Conservation (phyloP, 2,113 vertebrate species). For the Crocuta crocuta region DNA sequence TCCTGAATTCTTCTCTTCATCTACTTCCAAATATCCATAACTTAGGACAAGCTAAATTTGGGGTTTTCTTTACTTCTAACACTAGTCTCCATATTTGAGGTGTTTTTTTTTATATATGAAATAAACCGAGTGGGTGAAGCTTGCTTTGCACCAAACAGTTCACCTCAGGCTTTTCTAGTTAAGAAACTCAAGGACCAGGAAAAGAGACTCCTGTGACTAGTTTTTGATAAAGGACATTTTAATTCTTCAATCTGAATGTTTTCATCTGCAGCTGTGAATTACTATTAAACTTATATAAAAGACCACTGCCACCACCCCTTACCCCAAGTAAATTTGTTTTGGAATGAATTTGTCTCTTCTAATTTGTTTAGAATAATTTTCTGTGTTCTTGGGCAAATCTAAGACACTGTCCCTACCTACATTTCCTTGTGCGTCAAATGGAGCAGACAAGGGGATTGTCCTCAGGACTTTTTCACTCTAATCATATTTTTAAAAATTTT, state of each 20-base stretch:
- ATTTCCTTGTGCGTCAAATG: not conserved
- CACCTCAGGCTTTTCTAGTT: not conserved
- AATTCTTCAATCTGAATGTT: not conserved
- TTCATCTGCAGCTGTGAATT: not conserved
- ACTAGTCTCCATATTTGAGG: not conserved
- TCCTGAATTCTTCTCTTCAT: not conserved
- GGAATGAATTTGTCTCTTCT: not conserved
- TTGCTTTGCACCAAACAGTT: conserved; percentile 26
- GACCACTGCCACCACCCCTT: not conserved
- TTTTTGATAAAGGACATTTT: conserved; percentile 28
- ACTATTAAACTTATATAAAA: not conserved
- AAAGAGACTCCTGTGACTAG: not conserved
- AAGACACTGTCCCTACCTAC: not conserved
- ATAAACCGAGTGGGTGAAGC: not conserved
- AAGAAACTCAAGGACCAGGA: not conserved
- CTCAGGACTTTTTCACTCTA: not conserved
- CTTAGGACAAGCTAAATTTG: not conserved
- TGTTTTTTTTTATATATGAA: not conserved
- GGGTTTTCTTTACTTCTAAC: not conserved
- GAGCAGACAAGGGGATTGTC: not conserved
- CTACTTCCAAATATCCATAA: not conserved
- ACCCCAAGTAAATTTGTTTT: not conserved
- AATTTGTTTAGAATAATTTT: conserved; percentile 32
- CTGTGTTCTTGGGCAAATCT: not conserved
- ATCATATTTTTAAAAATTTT: not conserved